Base-by-base conservation (phyloP, 2,888 invertebrate genomes). In the Rotaria sp. region DNA sequence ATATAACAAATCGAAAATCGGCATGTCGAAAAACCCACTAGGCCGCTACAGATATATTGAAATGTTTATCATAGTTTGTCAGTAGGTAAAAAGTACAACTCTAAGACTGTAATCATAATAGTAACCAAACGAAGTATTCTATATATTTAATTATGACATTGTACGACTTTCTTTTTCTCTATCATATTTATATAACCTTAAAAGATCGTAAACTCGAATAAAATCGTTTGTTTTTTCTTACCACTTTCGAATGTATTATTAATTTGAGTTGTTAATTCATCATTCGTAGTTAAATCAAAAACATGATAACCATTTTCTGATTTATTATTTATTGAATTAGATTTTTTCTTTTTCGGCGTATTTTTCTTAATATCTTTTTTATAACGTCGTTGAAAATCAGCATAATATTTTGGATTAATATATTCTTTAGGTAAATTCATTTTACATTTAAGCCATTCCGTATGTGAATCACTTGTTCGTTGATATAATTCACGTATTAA, bases 361-460 rank as follows among this genome's bases (percentile, higher is more conserved):
- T 50, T 13, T 18, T 50, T 15, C 18, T 50, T 50, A 8, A 38
- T 38, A 41, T 45, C 45, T 75, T 21, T 41, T 26, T 30, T 35
- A 45, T 75, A 75, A 26, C 75, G 75, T 41, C 75, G 41, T 41
- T 75, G 45, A 75, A 75, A 75, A 41, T 75, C 75, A 75, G 41
- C 75, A 45, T 75, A 75, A 41, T 38, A 41, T 26, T 45, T 38
- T 26, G 75, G 75, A 75, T 75, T 75, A 26, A 75, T 75, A 41
- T 41, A 75, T 75, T 75, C 26, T 75, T 41, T 41, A 10, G 75
- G 45, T 41, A 75, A 26, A 24, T 24, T 26, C 75, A 75, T 75
- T 75, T 75, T 75, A 41, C 75, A 75, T 75, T 75, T 75, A 0
- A 75, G 15, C 45, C 41, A 75, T 41, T 75, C 75, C 0, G 26